Evolutionary conservation across 1,140 invertebrate species (phyloP), one percentile per base, ranked within the genome.

Genomic region (Hylaeus anthracinus): DNA sequence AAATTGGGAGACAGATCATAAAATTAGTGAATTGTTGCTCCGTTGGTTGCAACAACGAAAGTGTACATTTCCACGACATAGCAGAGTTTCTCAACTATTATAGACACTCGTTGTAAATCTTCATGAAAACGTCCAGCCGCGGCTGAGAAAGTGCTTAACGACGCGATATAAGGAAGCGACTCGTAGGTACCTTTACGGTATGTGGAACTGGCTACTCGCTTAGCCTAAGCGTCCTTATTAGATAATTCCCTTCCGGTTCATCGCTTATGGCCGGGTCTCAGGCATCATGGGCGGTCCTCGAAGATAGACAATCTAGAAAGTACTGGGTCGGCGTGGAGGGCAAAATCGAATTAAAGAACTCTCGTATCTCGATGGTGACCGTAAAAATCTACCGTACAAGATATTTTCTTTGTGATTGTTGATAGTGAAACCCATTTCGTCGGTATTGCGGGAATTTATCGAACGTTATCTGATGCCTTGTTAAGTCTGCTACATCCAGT

Each of bases 301-400:
- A 1, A 37, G 55, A 61, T 56, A 64, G 48, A 9, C 51, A 26
- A 63, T 74, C 51, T 60, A 53, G 45, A 10, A 60, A 75, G 45
- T 39, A 82, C 82, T 71, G 37, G 55, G 8, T 10, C 60, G 72
- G 26, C 74, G 70, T 56, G 63, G 51, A 82, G 73, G 69, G 41
- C 66, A 69, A 26, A 26, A 85, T 67, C 39, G 72, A 86, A 86
- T 86, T 85, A 82, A 64, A n/a, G 74, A 64, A 85, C 85, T 75
- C 76, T 71, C 60, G 41, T 39, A 48, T 82, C 67, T 56, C 26
- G 43, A 53, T 37, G 48, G n/a, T 26, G 26, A 5, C 37, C 41
- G 37, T 79, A 79, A 83, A 10, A 51, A 10, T 8, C 6, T 45
- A 10, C 9, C 2, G 51, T 26, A 26, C 26, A 26, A 26, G 26